Percentiles rank a stretch among this genome's conserved stretches.
phyloP scores from a whole-genome alignment of 23 tunicate species.

The Halocynthia roretzi region DNA sequence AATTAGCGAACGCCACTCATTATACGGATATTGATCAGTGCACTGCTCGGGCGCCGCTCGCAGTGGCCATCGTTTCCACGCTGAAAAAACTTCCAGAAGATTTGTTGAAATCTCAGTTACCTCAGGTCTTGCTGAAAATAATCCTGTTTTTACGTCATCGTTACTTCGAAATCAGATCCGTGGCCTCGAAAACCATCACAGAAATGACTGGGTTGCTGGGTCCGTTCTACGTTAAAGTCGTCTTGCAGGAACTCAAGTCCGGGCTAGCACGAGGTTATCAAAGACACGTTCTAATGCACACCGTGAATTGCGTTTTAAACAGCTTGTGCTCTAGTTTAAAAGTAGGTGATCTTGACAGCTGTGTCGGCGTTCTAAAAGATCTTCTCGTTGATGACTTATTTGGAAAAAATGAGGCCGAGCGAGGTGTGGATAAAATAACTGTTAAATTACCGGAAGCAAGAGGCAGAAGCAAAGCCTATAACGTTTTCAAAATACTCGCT shows the following conservation, averaged over 20 bases:
- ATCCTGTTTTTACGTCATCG: constrained; percentile 65
- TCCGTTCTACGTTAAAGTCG: constrained; percentile 21
- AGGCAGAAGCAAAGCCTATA: constrained; percentile 67
- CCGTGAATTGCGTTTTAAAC: constrained; percentile 25
- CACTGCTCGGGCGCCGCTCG: constrained; percentile 59
- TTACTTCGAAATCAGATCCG: constrained; percentile 34
- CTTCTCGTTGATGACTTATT: constrained; percentile 54
- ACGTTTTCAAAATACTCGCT: constrained; percentile 31
- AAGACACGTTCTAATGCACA: constrained; percentile 55
- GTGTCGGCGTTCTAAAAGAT: constrained; percentile 33
- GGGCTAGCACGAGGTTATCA: constrained; percentile 76
- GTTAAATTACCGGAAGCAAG: constrained; percentile 87
- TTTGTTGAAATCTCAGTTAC: constrained; percentile 28
- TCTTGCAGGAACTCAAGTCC: constrained; percentile 55
- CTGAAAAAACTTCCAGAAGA: constrained; percentile 45
- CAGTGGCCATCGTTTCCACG: constrained; percentile 47
- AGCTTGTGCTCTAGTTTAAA: constrained; percentile 10
- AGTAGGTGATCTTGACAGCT: constrained; percentile 52
- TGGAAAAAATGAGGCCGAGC: constrained; percentile 55
- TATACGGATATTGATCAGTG: constrained; percentile 41
- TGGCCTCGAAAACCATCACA: constrained; percentile 33
- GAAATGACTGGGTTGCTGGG: constrained; percentile 32
- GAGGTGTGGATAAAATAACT: constrained; percentile 39
- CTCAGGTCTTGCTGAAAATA: constrained; percentile 48
- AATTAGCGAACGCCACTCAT: constrained; percentile 27